Evolutionary conservation across 2,888 invertebrate genomes (phyloP), one percentile per base, ranked within the genome.

Genomic region (Limnephilus lunatus): DNA sequence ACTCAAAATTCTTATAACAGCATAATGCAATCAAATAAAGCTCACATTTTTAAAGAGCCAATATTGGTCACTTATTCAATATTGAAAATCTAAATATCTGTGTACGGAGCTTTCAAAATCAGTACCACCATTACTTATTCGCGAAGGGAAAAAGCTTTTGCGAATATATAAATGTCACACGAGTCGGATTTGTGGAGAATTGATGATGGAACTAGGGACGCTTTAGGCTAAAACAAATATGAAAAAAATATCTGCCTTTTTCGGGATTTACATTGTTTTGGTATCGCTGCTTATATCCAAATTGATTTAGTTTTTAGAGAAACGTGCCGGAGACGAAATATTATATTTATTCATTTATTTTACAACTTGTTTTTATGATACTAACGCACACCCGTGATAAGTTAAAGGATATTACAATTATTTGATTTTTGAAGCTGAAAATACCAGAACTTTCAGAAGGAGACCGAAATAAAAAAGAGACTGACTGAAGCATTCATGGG

Each of bases 131-230:
- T 68, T 68, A 68, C n/a, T 68, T 68, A 68, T 68, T 68, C n/a
- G 25, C n/a, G 25, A 68, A 68, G 68, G 68, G n/a, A 83, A 19
- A 83, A 83, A 83, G 32, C 83, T 39, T 83, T 89, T 80, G 19
- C 32, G 68, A 31, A 80, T 32, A 89, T 80, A 89, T 89, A 80
- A 89, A 89, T 89, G 89, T 89, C 89, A 89, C 81, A 39, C 32
- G 35, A 81, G 89, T 89, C 19, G 81, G 80, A 89, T 80, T 89
- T 89, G 81, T 80, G 81, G 32, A 80, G 39, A 80, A 89, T 89
- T 89, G 89, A 81, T 89, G 81, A 89, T 80, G 32, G 32, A 89
- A 81, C 81, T 89, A 31, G 68, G 89, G 80, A 35, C 39, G 44
- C 30, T 15, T 44, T 86, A 30, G 86, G 86, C 30, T 44, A 86